Base-by-base conservation (phyloP, 1,140 invertebrate species). In the Procambarus virginalis region DNA sequence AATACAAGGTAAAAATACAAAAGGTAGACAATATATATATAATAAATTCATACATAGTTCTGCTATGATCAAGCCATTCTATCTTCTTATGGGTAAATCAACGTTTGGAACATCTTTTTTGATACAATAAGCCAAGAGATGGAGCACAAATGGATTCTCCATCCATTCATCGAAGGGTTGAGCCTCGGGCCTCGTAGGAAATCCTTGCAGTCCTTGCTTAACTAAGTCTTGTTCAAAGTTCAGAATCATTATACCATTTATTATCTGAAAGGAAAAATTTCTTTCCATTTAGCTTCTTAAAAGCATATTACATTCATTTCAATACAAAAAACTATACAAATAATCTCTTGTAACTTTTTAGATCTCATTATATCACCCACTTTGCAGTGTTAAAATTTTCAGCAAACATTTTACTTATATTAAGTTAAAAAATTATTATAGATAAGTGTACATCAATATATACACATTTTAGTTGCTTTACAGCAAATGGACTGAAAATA, bases 81-180 rank as follows among this genome's bases (percentile, higher is more conserved):
- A 73, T 73, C 22, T 68, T 55, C 46, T 82, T 2, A 82, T 4
- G 20, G 22, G 58, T 17, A 82, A 4, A 12, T 75, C 82, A 70
- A 86, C 55, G 77, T 80, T 76, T 10, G 85, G 85, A 45, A 68
- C 48, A 68, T 86, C 85, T 22, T 86, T 86, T 55, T 68, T 79
- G 45, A 86, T 79, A 45, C 85, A 86, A 46, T 86, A 86, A 3
- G 60, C 85, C 77, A 86, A n/a, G 12, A 86, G 76, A 8, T 86
- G 85, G 2, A 86, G 76, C 14, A 86, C 77, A 34, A 79, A 80
- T 12, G 85, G 85, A 34, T 80, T 86, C 58, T 86, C 85, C 85
- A 86, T 86, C 85, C 85, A 86, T 68, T 86, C 76, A 34, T 64
- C 76, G 68, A 86, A 86, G 8, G 85, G 85, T 58, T 86, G 85